Evolutionary conservation across 2,797 vertebrate genomes (phyloP), one percentile per base, ranked within the genome.

Genomic region (Rachycentron canadum): DNA sequence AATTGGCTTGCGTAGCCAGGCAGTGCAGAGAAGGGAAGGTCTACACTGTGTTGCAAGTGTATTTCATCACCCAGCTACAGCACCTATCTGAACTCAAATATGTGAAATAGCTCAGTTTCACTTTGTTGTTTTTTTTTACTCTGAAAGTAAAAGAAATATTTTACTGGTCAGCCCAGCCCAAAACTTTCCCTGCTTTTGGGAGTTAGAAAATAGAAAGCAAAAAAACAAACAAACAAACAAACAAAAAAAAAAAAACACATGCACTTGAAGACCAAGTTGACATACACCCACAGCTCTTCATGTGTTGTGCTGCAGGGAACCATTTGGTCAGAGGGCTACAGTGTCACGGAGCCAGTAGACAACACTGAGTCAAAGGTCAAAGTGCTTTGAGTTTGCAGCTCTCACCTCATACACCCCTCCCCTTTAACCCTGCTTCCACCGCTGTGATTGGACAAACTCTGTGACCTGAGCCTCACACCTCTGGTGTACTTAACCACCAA

Each of bases 11-110:
- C 78, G 90, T 92, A 90, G 88, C 87, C 86, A 91, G 88, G 91
- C 91, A 89, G 89, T 85, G 81, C 82, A 87, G 85, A 82, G 82
- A 73, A 75, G 87, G 89, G 89, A 86, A 88, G 83, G 84, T 81
- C 73, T 86, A 43, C 36, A 50, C 60, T 69, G 78, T 87, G 73
- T 94, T 94, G 92, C 92, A 85, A 85, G 88, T 86, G 78, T 82
- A 73, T 94, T 93, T 92, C 93, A 93, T 93, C 91, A 93, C 73
- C 92, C 91, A 91, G 89, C 86, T 78, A 88, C 88, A 90, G 88
- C 83, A 43, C 79, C 61, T 69, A 86, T 78, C 80, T 89, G 50
- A 89, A 87, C 73, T 84, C 47, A 28, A 66, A 84, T 72, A 65
- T 63, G 78, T 70, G 85, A 87, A 79, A 66, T 64, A 81, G 79